Evolutionary conservation across 2,888 invertebrate species (phyloP).

Genomic region (Hirtodrosophila duncani): DNA sequence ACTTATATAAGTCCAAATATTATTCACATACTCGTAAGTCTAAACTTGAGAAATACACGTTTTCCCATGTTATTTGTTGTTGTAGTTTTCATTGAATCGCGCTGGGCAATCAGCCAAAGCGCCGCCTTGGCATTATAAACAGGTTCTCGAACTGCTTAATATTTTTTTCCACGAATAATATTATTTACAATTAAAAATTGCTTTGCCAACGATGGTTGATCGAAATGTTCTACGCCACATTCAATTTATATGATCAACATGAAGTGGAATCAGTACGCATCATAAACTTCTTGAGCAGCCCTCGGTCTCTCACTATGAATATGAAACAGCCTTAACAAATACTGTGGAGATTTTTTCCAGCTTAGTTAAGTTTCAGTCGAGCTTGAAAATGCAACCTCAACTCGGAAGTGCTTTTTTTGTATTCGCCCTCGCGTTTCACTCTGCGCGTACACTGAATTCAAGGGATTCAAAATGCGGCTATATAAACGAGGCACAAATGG

Average conservation of each 20-base stretch:
- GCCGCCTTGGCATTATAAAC: too few species aligned
- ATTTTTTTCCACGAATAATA: too few species aligned
- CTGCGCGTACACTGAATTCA: too few species aligned
- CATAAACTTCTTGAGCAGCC: slow-evolving; percentile 11
- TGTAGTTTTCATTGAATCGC: background rate
- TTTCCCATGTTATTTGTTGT: too few species aligned
- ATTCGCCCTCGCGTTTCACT: slow-evolving; percentile 7
- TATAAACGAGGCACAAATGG: slow-evolving; percentile 26
- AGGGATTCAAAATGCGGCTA: slow-evolving; percentile 30
- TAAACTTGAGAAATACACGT: background rate
- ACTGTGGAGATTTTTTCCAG: slow-evolving; percentile 6
- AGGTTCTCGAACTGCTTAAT: too few species aligned
- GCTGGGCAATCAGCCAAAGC: too few species aligned
- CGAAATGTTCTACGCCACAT: too few species aligned
- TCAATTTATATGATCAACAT: too few species aligned
- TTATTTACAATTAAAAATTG: too few species aligned
- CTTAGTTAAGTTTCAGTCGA: slow-evolving; percentile 35
- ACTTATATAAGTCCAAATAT: background rate
- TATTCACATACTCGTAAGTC: background rate
- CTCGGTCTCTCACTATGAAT: too few species aligned
- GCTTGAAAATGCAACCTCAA: slow-evolving; percentile 37
- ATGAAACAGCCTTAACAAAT: background rate
- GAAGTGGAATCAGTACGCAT: background rate
- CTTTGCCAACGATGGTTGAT: too few species aligned
- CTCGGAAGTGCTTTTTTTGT: too few species aligned